Conservation (phyloP, 2,888 invertebrate genomes). For the Mimachlamys varia region DNA sequence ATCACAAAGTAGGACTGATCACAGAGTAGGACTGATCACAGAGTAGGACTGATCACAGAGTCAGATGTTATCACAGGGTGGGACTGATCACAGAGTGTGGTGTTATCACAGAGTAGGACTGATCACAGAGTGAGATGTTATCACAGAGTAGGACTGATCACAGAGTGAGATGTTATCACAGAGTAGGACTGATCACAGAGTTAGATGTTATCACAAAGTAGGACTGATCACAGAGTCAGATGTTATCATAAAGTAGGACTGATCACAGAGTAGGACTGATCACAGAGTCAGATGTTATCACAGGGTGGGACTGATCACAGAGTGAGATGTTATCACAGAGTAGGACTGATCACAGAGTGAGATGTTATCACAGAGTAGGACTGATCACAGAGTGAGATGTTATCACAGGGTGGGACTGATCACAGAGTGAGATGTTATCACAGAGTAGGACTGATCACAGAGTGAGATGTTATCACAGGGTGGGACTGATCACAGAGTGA, state of each 20-base stretch:
- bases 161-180: background rate
- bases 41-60: background rate
- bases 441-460: background rate
- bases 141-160: slow-evolving; percentile 3
- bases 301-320: slow-evolving; percentile 4
- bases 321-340: background rate
- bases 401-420: background rate
- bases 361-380: background rate
- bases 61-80: background rate
- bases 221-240: background rate
- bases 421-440: background rate
- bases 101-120: background rate
- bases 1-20: background rate
- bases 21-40: slow-evolving; percentile 17
- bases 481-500: slow-evolving; percentile 10
- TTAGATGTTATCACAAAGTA: background rate
- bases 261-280: background rate
- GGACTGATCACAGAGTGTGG: background rate
- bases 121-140: background rate
- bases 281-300: background rate
- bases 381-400: background rate
- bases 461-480: too few species aligned
- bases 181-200: background rate
- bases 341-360: background rate
- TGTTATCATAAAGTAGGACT: background rate